Evolutionary conservation across 92 coral and sea anemone genomes (phyloP).

Genomic region (Galaxea fascicularis): DNA sequence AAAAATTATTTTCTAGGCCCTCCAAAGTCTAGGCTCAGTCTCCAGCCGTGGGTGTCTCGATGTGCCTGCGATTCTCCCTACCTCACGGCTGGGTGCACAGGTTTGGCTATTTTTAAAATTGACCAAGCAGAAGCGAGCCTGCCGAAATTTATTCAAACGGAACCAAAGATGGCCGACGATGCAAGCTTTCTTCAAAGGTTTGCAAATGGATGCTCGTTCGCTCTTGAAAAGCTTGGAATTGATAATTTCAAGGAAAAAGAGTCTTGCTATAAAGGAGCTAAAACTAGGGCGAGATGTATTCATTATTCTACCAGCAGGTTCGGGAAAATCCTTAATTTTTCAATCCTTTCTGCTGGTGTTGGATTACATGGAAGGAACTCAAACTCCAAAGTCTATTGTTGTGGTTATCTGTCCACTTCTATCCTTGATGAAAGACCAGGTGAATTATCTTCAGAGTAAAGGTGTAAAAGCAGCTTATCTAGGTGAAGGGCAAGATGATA

Average conservation of each 20-base stretch:
- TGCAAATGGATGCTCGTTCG: slow-evolving; percentile 8
- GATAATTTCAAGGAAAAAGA: slow-evolving; percentile 18
- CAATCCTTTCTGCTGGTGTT: slow-evolving; percentile 32
- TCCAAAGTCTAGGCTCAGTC: too few species aligned
- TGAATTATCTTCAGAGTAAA: slow-evolving; percentile 5
- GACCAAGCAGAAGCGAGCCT: too few species aligned
- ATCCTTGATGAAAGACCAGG: slow-evolving; percentile 39
- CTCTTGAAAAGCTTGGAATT: background rate
- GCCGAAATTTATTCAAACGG: too few species aligned
- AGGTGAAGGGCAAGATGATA: slow-evolving; percentile 45
- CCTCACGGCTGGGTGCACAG: too few species aligned
- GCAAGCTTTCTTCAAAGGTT: background rate
- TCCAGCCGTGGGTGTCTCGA: too few species aligned
- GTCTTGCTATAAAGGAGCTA: slow-evolving; percentile 23
- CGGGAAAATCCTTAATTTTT: slow-evolving; percentile 44
- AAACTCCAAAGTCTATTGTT: background rate
- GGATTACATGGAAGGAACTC: background rate
- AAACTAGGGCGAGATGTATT: slow-evolving; percentile 26
- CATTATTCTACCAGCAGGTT: slow-evolving; percentile 38
- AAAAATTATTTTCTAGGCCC: too few species aligned
- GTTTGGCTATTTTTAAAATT: too few species aligned
- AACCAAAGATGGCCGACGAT: slow-evolving; percentile 33
- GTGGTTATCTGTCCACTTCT: slow-evolving; percentile 33
- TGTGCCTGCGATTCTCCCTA: too few species aligned
- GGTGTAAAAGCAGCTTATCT: slow-evolving; percentile 21